These are phyloP conservation scores for Hypena proboscidalis DNA, from an alignment of 2,888 invertebrate genomes.

Conservation along the genomic window DNA sequence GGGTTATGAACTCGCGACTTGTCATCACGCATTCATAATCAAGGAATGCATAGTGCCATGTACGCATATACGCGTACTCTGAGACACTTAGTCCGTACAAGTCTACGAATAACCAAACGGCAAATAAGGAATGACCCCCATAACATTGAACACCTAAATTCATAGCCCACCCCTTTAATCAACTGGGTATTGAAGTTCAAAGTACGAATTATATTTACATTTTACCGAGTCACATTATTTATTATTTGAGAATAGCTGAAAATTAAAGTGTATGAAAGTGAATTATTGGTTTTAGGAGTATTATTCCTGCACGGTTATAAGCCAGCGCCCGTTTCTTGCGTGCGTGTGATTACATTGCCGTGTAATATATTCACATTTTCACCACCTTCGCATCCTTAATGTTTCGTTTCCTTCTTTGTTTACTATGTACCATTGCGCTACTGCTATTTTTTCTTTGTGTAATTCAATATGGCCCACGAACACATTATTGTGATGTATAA, in stretches of 20 bases:
- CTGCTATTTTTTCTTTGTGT: slow-evolving; percentile 36
- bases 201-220: slow-evolving; percentile 19
- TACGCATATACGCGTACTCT: too few relatives aligned
- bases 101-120: too few relatives aligned
- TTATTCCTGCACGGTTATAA: slow-evolving; percentile 64
- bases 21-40: too few relatives aligned
- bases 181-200: slow-evolving; percentile 1
- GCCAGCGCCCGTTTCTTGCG: slow-evolving; percentile 72
- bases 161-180: slow-evolving; percentile 9
- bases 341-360: slow-evolving; percentile 81
- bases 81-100: too few relatives aligned
- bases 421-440: slow-evolving; percentile 42
- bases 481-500: background rate
- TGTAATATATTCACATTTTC: slow-evolving; percentile 83
- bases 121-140: too few relatives aligned
- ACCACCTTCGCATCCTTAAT: slow-evolving; percentile 79
- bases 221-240: slow-evolving; percentile 36
- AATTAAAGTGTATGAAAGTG: slow-evolving; percentile 77
- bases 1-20: too few relatives aligned
- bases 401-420: slow-evolving; percentile 69
- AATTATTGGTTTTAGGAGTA: slow-evolving; percentile 79
- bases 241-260: slow-evolving; percentile 61
- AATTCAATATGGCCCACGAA: too few relatives aligned
- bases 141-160: too few relatives aligned
- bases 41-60: too few relatives aligned